These are phyloP conservation scores for Catharus bicknelli DNA, from an alignment of 2,113 vertebrate genomes.

Conservation along the genomic window DNA sequence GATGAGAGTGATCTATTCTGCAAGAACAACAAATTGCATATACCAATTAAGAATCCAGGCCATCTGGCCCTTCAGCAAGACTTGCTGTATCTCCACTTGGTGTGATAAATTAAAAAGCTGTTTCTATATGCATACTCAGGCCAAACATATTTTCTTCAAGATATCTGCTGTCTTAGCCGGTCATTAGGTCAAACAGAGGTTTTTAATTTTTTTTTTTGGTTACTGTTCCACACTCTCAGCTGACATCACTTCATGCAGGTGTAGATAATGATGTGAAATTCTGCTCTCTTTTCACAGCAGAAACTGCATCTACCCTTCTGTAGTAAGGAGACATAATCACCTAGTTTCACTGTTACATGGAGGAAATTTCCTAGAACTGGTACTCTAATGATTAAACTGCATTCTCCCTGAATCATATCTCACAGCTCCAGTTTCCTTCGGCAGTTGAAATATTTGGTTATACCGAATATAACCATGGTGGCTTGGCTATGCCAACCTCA, in stretches of 20 bases:
- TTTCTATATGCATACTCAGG: constrained; percentile 6
- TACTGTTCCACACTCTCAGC: neutral
- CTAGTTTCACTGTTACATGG: neutral
- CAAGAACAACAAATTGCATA: constrained; percentile 44
- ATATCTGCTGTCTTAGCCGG: neutral
- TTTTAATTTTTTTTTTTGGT: neutral
- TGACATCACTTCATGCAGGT: neutral
- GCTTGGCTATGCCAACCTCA: neutral
- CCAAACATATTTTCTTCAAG: constrained; percentile 31
- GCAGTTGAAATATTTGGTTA: neutral
- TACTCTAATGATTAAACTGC: neutral
- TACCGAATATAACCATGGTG: neutral
- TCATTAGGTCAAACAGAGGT: neutral
- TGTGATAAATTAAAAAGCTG: constrained; percentile 33
- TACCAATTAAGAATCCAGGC: constrained; percentile 43
- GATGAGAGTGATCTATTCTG: constrained; percentile 15
- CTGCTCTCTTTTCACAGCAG: neutral
- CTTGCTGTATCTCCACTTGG: constrained; percentile 22
- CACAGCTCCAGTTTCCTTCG: neutral
- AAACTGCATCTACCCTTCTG: neutral
- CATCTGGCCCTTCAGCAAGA: constrained; percentile 51
- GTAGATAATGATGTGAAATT: neutral
- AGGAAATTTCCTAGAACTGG: neutral
- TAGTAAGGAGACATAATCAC: neutral
- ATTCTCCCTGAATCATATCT: neutral